These are phyloP conservation scores for Phymatocera aterrima DNA, from an alignment of 2,888 invertebrate species.

Conservation along the genomic window DNA sequence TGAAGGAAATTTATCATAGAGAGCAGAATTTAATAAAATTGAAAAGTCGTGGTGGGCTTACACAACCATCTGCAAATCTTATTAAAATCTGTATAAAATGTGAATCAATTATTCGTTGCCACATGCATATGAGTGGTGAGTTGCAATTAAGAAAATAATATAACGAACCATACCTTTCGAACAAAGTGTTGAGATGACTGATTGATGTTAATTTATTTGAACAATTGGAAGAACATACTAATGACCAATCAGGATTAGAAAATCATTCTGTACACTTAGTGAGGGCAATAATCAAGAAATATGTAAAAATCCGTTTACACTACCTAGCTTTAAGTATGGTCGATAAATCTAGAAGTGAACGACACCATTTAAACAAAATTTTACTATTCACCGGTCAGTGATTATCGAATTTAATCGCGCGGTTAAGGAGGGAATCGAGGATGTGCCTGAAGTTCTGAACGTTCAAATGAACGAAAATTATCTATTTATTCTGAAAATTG, in stretches of 20 bases:
- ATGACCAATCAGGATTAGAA: constrained; percentile 10
- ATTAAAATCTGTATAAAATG: not conserved
- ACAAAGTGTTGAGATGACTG: not conserved
- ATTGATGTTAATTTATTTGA: not conserved
- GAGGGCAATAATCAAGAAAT: not conserved
- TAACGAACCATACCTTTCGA: constrained; percentile 1
- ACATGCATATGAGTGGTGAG: not conserved
- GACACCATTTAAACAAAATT: constrained; percentile 2
- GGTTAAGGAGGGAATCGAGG: too few relatives aligned
- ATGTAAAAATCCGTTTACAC: constrained; percentile 4
- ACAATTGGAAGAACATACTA: not conserved
- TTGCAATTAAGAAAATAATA: not conserved
- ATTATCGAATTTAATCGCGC: too few relatives aligned
- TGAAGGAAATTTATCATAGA: not conserved
- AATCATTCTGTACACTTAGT: not conserved
- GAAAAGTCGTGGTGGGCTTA: constrained; percentile 1
- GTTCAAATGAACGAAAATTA: too few relatives aligned
- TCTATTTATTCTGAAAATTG: too few relatives aligned
- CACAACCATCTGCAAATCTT: not conserved
- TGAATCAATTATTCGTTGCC: constrained; percentile 9
- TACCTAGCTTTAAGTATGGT: not conserved
- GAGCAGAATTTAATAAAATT: not conserved
- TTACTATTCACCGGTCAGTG: not conserved
- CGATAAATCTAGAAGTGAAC: constrained; percentile 13
- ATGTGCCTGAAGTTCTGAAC: too few relatives aligned